Evolutionary conservation across 30 jellyfish, hydroid and myxozoan genomes (phyloP).

Genomic region (Clytia hemisphaerica): DNA sequence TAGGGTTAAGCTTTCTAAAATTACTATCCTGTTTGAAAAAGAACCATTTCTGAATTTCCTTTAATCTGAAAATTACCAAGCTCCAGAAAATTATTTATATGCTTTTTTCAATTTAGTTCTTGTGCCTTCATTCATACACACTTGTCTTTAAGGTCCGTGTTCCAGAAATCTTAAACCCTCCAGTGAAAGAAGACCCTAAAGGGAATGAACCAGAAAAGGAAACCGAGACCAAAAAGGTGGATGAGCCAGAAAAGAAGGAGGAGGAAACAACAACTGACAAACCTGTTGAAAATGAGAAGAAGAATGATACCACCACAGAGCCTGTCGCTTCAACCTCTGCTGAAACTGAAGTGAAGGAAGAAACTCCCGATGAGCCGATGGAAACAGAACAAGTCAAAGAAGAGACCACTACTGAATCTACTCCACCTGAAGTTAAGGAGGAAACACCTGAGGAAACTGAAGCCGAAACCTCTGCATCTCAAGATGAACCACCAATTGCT

Average conservation of each 20-base stretch:
- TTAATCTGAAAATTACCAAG: no score
- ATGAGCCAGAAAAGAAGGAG: constrained; percentile 7
- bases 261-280: constrained; percentile 14
- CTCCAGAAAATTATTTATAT: neutral
- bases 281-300: neutral
- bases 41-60: no score
- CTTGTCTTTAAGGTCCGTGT: constrained; percentile 6
- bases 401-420: no score
- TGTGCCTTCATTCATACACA: neutral
- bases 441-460: neutral
- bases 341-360: no score
- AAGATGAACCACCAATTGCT: no score
- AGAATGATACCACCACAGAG: no score
- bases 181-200: neutral
- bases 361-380: no score
- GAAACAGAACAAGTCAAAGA: neutral
- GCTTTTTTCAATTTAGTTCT: neutral
- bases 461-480: neutral
- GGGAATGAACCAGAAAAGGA: constrained; percentile 7
- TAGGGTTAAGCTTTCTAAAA: no score
- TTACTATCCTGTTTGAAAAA: no score
- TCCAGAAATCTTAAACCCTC: constrained; percentile 6
- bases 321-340: no score
- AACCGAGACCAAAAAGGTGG: neutral
- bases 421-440: neutral